Percentiles rank a stretch among this genome's conserved stretches.
These are phyloP conservation scores for Emberiza fucata DNA, from an alignment of 2,113 vertebrate genomes.

Conservation along the genomic window DNA sequence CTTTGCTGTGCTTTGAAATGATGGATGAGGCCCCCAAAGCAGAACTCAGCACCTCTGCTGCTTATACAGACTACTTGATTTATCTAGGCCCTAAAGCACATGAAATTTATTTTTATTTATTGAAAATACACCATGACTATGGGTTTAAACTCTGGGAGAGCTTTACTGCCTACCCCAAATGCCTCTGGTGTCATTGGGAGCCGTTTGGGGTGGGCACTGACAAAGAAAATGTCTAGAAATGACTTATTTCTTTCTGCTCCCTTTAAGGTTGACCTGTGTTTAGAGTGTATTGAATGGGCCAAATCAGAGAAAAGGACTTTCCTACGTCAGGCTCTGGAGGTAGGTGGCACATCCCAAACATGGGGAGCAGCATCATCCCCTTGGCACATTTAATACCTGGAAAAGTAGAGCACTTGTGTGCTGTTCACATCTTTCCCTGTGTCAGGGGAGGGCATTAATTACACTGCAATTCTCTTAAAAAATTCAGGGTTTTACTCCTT, in stretches of 20 bases:
- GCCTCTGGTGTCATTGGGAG: accelerated
- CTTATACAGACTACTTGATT: neutral
- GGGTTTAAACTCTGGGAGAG: neutral
- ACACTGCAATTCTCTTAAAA: neutral
- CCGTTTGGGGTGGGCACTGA: neutral
- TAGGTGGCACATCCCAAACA: conserved; percentile 22
- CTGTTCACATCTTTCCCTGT: accelerated
- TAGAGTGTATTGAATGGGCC: conserved; percentile 99
- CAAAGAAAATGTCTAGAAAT: neutral
- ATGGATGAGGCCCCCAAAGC: neutral
- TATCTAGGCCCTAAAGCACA: neutral
- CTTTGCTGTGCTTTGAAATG: neutral
- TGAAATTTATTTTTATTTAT: neutral
- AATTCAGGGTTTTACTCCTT: neutral
- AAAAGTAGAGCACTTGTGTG: neutral
- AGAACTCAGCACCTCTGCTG: neutral
- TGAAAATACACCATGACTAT: neutral
- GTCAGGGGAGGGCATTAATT: neutral
- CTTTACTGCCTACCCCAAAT: neutral
- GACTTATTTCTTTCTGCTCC: neutral
- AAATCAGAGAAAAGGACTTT: conserved; percentile 98
- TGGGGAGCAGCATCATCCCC: no score
- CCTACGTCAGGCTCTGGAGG: conserved; percentile 96
- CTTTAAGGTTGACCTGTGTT: conserved; percentile 87
- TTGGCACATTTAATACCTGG: neutral